A percentile compares a stretch with the other conserved stretches of the same genome.
Conservation (phyloP, 2,888 invertebrate genomes). For the Eledone cirrhosa region DNA sequence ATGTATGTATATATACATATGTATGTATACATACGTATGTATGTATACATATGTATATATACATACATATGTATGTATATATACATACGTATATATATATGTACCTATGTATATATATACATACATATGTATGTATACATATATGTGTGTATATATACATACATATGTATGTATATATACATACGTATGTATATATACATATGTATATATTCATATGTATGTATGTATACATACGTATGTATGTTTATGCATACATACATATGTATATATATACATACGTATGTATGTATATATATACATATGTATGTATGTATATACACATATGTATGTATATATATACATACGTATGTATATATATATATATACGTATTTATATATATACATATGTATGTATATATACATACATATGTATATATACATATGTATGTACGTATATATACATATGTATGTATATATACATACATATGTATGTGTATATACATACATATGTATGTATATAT, state of each 20-base stretch:
- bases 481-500: neutral
- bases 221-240: neutral
- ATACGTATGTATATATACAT: neutral
- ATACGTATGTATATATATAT: too few species aligned
- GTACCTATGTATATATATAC: neutral
- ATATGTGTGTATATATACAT: neutral
- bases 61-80: neutral
- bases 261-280: neutral
- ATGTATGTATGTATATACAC: neutral
- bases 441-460: neutral
- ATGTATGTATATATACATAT: too few species aligned
- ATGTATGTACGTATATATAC: neutral
- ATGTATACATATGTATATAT: too few species aligned
- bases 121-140: neutral
- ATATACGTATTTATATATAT: too few species aligned
- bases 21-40: too few species aligned
- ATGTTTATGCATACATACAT: neutral
- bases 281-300: neutral
- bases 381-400: too few species aligned
- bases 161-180: neutral
- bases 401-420: neutral
- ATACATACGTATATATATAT: neutral
- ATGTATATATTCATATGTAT: neutral
- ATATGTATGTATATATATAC: neutral
- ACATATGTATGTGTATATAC: slow-evolving; percentile 18